Base-by-base conservation (phyloP, 2,888 invertebrate species). In the Drosophila borborema region DNA sequence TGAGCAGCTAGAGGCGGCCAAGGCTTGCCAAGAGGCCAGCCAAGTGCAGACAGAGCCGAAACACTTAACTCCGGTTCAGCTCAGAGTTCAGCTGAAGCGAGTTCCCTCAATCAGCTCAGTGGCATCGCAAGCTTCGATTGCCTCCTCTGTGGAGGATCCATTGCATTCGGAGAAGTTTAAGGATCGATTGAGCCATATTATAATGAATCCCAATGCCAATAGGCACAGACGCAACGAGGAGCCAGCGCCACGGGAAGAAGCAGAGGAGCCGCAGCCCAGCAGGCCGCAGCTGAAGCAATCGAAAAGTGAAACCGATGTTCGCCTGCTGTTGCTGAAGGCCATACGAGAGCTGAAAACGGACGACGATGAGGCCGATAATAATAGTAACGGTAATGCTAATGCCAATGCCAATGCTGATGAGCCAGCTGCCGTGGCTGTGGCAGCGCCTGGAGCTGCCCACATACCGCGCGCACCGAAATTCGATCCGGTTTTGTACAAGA, bases 381-480 rank as follows among this genome's bases (percentile, higher is more conserved):
- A 20, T 28, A 36, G 34, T 45, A 49, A 38, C 16, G 49, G 45
- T 23, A 45, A 34, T 23, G 49, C 54, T 23, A 43, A 46, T 36
- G 49, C 34, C 18, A 54, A 41, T 53, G 38, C 45, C 23, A 53
- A 28, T 20, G 48, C 38, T 54, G 46, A 54, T 41, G 67, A 41
- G 36, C 40, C 36, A 36, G 69, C 23, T n/a, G 69, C n/a, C 40
- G 46, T 12, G 46, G 69, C 48, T 2, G 18, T 12, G 20, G 2
- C 56, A 55, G 10, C 55, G 68, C 65, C 72, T 7, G 31, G 28
- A 56, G 56, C 60, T 2, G 20, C 31, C 46, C 68, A 46, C 54
- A 91, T 92, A 72, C 92, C 92, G 53, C 90, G 89, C 66, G 78
- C 92, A 41, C 92, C 92, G 41, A 92, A 91, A 87, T 92, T 92